Conservation (phyloP, 2,888 invertebrate genomes). For the Sarcophaga caerulescens region DNA sequence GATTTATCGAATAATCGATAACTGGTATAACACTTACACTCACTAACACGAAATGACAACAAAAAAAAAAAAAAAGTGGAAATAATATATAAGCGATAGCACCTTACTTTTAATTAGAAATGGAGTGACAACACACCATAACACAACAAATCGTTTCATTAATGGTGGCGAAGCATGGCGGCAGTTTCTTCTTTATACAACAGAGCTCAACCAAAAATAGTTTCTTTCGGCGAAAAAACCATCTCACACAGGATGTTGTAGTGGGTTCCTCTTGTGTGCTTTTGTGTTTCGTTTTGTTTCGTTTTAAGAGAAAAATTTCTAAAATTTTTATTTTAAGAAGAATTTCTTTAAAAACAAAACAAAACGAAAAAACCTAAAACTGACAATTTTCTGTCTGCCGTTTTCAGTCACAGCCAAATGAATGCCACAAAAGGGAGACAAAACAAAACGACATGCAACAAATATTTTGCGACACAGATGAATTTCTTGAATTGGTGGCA, state of each 20-base stretch:
- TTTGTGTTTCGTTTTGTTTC: background rate
- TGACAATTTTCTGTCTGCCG: conserved; percentile 21
- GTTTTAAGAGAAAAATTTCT: conserved; percentile 1
- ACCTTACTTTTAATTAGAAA: no score
- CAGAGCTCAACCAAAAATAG: conserved; percentile 39
- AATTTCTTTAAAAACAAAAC: conserved; percentile 34
- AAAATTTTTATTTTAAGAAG: conserved; percentile 22
- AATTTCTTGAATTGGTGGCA: conserved; percentile 55
- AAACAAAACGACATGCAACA: conserved; percentile 45
- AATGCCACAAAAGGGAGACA: conserved; percentile 52
- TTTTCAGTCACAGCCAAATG: conserved; percentile 36
- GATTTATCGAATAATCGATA: no score
- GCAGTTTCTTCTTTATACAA: conserved; percentile 23
- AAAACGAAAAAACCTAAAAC: background rate
- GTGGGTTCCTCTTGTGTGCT: background rate
- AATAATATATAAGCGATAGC: no score
- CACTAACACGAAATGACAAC: no score
- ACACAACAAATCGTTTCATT: no score
- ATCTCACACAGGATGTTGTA: background rate
- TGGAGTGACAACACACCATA: no score
- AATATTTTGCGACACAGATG: conserved; percentile 64
- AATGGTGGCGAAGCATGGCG: background rate
- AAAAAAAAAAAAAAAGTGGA: no score
- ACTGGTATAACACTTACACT: no score
- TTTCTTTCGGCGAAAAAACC: background rate